Evolutionary conservation across 2,888 invertebrate species (phyloP).

Genomic region (Phytoseiulus persimilis): DNA sequence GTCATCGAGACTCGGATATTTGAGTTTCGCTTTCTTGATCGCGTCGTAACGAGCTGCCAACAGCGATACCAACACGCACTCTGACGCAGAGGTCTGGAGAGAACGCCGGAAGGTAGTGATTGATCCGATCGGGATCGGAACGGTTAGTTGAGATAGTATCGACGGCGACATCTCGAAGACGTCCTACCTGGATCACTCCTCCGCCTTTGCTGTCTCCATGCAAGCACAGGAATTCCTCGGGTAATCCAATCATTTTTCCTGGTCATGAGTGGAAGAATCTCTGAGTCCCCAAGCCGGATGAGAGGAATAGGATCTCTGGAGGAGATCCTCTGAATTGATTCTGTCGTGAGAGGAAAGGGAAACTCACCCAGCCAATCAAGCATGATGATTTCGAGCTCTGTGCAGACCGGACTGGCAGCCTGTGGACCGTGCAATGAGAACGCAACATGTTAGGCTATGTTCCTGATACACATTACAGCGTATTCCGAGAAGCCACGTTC

Average conservation of each 20-base stretch:
- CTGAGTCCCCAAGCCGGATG: background rate
- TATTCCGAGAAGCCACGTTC: no score
- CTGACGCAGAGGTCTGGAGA: slow-evolving; percentile 82
- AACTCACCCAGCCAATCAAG: slow-evolving; percentile 82
- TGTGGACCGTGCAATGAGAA: slow-evolving; percentile 48
- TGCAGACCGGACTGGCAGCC: slow-evolving; percentile 95
- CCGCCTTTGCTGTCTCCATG: slow-evolving; percentile 79
- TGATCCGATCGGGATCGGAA: background rate
- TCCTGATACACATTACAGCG: no score
- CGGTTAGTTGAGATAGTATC: no score
- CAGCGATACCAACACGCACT: slow-evolving; percentile 69
- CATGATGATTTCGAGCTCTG: slow-evolving; percentile 88
- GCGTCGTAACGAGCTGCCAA: slow-evolving; percentile 54
- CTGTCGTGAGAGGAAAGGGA: slow-evolving; percentile 37
- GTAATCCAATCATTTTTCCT: slow-evolving; percentile 66
- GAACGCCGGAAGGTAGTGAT: background rate
- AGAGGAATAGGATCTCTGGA: no score
- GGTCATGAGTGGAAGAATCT: background rate
- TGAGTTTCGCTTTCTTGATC: slow-evolving; percentile 71
- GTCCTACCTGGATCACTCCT: slow-evolving; percentile 77
- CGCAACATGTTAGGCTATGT: background rate
- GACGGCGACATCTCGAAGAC: no score
- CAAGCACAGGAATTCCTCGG: slow-evolving; percentile 62
- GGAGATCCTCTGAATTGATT: background rate
- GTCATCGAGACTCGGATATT: slow-evolving; percentile 75